These are phyloP conservation scores for Nannoperca australis DNA, from an alignment of 2,797 vertebrate species.

Conservation along the genomic window DNA sequence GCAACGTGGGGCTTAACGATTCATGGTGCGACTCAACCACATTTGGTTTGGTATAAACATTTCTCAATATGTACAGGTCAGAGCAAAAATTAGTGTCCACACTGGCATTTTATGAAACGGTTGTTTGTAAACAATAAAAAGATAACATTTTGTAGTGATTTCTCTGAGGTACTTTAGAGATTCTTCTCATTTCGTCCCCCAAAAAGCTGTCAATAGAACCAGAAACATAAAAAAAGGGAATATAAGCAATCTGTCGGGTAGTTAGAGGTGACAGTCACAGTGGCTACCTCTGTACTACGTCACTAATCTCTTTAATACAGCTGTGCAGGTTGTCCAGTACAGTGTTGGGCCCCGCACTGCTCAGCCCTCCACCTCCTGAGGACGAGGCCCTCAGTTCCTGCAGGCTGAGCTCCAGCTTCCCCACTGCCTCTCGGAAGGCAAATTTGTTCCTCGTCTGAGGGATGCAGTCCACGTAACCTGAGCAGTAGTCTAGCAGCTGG, in stretches of 20 bases:
- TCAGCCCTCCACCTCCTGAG: conserved; percentile 82
- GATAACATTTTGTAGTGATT: conserved; percentile 84
- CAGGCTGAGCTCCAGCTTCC: conserved; percentile 96
- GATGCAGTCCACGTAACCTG: conserved; percentile 99
- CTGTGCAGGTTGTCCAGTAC: conserved; percentile 96
- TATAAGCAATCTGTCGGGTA: conserved; percentile 53
- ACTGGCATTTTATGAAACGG: conserved; percentile 84
- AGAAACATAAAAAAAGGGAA: conserved; percentile 61
- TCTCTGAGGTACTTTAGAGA: conserved; percentile 92
- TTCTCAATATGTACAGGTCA: conserved; percentile 81
- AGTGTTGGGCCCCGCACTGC: conserved; percentile 86
- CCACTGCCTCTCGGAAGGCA: conserved; percentile 97
- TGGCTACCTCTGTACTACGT: conserved; percentile 99
- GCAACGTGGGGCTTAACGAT: conserved; percentile 51
- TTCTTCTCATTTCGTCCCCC: conserved; percentile 68
- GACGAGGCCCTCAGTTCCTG: conserved; percentile 98
- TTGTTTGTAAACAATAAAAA: conserved; percentile 93
- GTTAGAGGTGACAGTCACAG: conserved; percentile 66
- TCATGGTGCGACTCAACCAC: conserved; percentile 62
- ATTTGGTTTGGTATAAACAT: conserved; percentile 74
- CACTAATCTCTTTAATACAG: conserved; percentile 98
- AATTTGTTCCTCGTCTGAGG: conserved; percentile 98
- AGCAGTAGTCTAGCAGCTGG: conserved; percentile 98
- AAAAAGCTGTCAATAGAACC: conserved; percentile 67
- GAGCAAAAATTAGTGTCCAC: conserved; percentile 80